phyloP scores from a whole-genome alignment of 2,113 vertebrate genomes.

The Oryzias curvinotus region DNA sequence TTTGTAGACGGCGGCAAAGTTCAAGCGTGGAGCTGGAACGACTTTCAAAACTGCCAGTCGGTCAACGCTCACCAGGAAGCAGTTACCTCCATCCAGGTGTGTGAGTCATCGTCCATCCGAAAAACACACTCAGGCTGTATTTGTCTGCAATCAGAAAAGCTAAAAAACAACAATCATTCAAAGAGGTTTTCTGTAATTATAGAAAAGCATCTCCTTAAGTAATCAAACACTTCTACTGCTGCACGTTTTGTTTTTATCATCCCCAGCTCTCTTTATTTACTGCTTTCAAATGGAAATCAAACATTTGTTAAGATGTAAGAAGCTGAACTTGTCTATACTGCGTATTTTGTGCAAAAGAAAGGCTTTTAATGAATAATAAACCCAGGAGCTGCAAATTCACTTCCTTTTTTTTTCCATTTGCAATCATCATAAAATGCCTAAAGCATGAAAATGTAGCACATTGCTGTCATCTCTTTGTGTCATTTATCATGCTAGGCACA shows the following conservation, averaged over 20 bases:
- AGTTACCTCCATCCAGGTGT: slow-evolving; percentile 78
- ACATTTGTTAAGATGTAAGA: slow-evolving; percentile 54
- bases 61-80: slow-evolving; percentile 77
- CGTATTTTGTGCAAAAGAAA: slow-evolving; percentile 51
- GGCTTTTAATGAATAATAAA: slow-evolving; percentile 59
- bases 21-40: slow-evolving; percentile 80
- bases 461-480: slow-evolving; percentile 49
- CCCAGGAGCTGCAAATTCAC: slow-evolving; percentile 46
- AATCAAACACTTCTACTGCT: slow-evolving; percentile 32
- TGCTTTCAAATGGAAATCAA: slow-evolving; percentile 58
- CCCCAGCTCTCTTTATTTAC: slow-evolving; percentile 39
- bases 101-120: slow-evolving; percentile 31
- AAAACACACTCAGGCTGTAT: slow-evolving; percentile 31
- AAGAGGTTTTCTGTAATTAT: slow-evolving; percentile 32
- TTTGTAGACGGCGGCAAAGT: slow-evolving; percentile 81
- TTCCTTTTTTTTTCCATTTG: slow-evolving; percentile 51
- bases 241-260: slow-evolving; percentile 16
- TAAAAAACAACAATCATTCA: background rate
- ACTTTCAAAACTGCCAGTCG: slow-evolving; percentile 78
- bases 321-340: slow-evolving; percentile 27
- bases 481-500: slow-evolving; percentile 53
- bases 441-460: slow-evolving; percentile 57
- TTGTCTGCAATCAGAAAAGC: slow-evolving; percentile 1
- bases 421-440: slow-evolving; percentile 56
- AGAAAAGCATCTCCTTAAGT: slow-evolving; percentile 31